Evolutionary conservation across 1,140 invertebrate genomes (phyloP), one percentile per base, ranked within the genome.

Genomic region (Ooceraea biroi): DNA sequence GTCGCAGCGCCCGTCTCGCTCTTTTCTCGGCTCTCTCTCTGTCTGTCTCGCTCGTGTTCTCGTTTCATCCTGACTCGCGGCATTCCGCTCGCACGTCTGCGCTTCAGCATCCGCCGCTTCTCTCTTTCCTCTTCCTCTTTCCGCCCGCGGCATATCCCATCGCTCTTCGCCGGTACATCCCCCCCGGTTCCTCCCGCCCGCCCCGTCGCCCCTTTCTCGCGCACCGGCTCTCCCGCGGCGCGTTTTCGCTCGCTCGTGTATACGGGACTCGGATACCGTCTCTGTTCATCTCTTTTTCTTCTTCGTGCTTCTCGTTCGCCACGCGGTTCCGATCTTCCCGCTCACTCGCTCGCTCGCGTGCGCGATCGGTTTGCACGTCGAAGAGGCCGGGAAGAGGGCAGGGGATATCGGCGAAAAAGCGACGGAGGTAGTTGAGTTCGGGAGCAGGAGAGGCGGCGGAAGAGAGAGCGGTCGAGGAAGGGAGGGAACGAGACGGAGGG

Each of bases 21-120:
- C 91, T 74, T 83, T 83, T 50, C 27, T 55, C 30, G 19, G 17
- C 76, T 61, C 76, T 14, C 41, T 58, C 44, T 46, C 71, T 44
- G 41, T 82, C 88, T 90, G 84, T 80, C 88, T 78, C 48, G 72
- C 69, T 25, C 44, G 93, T 91, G 92, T 87, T 91, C 82, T 85
- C 83, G 46, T 77, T 57, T 22, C 73, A 41, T 52, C 48, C 92
- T 36, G 36, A 91, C 92, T 92, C 94, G 63, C 76, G 25, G 52
- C 55, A 44, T 80, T 69, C 61, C 80, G 68, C 76, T 78, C 93
- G 63, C 94, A 93, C 93, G 74, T 69, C 52, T 74, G 74, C 78
- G 74, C 84, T 61, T 71, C 68, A 78, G 30, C 84, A 86, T 84
- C 72, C 71, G 66, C 84, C 69, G 82, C 83, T 82, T 68, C 88